Conservation (phyloP, 1,140 invertebrate genomes). For the Periplaneta americana region DNA sequence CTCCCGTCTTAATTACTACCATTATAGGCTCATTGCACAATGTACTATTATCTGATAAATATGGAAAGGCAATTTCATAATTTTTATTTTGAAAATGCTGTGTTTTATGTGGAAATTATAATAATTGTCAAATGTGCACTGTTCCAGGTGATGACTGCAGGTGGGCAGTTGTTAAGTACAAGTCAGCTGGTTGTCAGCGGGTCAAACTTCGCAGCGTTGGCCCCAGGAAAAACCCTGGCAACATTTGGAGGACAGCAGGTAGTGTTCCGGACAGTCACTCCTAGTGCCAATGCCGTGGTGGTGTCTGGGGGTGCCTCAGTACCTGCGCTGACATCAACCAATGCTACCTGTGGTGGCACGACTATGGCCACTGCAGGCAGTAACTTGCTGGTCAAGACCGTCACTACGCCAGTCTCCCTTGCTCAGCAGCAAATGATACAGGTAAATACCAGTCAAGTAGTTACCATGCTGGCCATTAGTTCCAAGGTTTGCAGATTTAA, state of each 20-base stretch:
- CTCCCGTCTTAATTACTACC: too few species aligned
- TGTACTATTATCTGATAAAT: too few species aligned
- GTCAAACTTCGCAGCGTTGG: conserved; percentile 7
- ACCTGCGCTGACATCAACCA: neutral
- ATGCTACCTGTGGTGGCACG: neutral
- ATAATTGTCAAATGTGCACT: too few species aligned
- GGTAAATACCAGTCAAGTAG: too few species aligned
- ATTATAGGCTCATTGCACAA: too few species aligned
- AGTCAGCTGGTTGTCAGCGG: conserved; percentile 66
- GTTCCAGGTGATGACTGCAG: conserved; percentile 42
- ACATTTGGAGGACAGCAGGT: conserved; percentile 80
- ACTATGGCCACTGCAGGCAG: neutral
- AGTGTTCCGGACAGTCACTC: conserved; percentile 56
- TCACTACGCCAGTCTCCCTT: neutral
- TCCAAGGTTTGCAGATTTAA: too few species aligned
- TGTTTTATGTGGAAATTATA: too few species aligned
- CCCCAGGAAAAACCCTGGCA: conserved; percentile 47
- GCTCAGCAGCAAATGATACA: neutral
- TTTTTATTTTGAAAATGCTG: too few species aligned
- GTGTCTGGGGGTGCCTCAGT: neutral
- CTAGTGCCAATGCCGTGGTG: conserved; percentile 45
- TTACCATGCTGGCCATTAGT: too few species aligned
- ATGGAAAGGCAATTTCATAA: too few species aligned
- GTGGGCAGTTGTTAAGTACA: conserved; percentile 36
- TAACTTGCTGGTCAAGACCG: conserved; percentile 16